Percentiles rank a stretch among this genome's conserved stretches.
phyloP scores from a whole-genome alignment of 2,797 vertebrate species.

The Lycodopsis pacificus region DNA sequence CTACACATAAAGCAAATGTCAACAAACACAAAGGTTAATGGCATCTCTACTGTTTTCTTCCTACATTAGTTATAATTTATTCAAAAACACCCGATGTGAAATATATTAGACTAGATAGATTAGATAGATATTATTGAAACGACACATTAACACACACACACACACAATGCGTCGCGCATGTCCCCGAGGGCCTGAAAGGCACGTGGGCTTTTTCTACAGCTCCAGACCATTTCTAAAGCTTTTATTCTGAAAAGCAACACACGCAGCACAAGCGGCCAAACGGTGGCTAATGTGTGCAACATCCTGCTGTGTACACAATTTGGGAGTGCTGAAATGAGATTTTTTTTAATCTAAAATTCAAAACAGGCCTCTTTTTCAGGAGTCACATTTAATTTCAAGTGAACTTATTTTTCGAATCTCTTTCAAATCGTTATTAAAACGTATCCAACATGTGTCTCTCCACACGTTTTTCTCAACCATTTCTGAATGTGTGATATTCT shows the following conservation, averaged over 20 bases:
- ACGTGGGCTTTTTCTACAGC: conserved; percentile 18
- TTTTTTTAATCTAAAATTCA: neutral
- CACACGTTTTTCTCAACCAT: conserved; percentile 20
- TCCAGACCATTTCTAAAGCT: conserved; percentile 37
- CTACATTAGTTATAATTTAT: neutral
- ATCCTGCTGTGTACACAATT: neutral
- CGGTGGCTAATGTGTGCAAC: neutral
- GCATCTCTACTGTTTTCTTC: neutral
- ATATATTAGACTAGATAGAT: neutral
- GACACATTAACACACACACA: neutral
- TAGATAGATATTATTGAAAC: neutral
- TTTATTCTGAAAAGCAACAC: conserved; percentile 51
- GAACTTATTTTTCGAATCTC: neutral
- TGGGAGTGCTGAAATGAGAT: neutral
- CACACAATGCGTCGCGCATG: conserved; percentile 12
- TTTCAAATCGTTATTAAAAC: neutral
- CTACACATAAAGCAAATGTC: neutral
- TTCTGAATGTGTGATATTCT: conserved; percentile 65
- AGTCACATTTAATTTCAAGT: neutral
- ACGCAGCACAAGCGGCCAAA: conserved; percentile 2
- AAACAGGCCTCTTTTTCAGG: neutral
- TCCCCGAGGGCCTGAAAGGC: conserved; percentile 50
- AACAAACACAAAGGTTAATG: neutral
- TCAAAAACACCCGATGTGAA: neutral
- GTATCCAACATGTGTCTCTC: neutral